phyloP scores from a whole-genome alignment of 2,113 vertebrate species.

The Pteruthius melanotis region DNA sequence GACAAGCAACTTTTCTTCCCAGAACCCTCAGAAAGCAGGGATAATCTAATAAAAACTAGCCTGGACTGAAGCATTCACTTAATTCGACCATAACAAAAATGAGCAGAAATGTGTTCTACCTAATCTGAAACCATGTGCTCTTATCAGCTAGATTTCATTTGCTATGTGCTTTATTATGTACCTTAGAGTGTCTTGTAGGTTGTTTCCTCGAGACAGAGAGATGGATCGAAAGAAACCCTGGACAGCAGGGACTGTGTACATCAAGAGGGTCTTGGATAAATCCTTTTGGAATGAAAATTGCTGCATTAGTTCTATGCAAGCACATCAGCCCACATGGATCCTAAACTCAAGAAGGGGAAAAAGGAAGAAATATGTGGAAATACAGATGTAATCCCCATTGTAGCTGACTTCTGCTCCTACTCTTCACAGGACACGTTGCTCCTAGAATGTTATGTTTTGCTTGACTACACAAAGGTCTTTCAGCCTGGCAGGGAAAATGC shows the following conservation, averaged over 20 bases:
- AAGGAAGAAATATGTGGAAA: neutral
- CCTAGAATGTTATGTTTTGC: neutral
- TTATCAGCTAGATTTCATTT: neutral
- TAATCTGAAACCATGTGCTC: neutral
- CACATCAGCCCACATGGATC: neutral
- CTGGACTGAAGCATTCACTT: neutral
- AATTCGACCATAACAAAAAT: neutral
- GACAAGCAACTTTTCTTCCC: neutral
- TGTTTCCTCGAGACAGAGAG: conserved; percentile 95
- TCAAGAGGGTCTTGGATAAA: conserved; percentile 90
- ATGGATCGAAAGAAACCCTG: conserved; percentile 98
- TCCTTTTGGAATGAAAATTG: conserved; percentile 77
- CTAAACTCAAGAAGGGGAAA: neutral
- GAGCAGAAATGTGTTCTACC: neutral
- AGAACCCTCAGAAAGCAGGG: neutral
- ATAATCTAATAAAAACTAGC: neutral
- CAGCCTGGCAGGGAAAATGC: neutral
- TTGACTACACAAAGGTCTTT: neutral
- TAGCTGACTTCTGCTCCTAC: neutral
- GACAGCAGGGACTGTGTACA: conserved; percentile 97
- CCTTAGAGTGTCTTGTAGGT: conserved; percentile 97
- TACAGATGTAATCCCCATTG: neutral
- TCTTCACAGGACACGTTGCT: neutral
- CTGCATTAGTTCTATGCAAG: neutral
- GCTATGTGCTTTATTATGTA: conserved; percentile 18